These are phyloP conservation scores for Glyptemys insculpta DNA, from an alignment of 2,797 vertebrate species.

Conservation along the genomic window DNA sequence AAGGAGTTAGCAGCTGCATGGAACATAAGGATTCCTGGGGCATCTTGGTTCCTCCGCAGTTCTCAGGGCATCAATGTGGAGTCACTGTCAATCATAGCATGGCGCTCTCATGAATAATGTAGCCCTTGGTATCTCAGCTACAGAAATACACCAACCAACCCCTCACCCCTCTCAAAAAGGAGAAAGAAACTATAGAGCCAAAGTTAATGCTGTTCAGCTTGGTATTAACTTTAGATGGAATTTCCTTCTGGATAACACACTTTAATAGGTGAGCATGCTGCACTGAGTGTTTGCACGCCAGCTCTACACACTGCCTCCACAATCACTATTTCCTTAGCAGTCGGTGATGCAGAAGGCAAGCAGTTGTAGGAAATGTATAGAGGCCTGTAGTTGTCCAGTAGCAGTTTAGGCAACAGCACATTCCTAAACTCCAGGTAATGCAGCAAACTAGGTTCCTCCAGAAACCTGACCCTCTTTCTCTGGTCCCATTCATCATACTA, in stretches of 20 bases:
- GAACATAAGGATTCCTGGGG: too few relatives aligned
- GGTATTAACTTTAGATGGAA: not conserved
- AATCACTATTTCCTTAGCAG: fast-evolving
- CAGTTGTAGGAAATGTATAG: not conserved
- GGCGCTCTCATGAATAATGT: not conserved
- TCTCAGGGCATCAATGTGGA: not conserved
- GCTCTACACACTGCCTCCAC: not conserved
- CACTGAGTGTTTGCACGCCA: not conserved
- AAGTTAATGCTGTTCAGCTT: too few relatives aligned
- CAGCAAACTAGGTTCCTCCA: fast-evolving
- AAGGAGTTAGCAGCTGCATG: not conserved
- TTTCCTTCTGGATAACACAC: fast-evolving
- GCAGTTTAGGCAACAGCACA: too few relatives aligned
- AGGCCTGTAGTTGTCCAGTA: too few relatives aligned
- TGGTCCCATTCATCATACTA: not conserved
- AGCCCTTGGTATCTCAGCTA: fast-evolving
- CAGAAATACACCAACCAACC: fast-evolving
- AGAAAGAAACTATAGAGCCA: fast-evolving
- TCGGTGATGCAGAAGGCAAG: fast-evolving
- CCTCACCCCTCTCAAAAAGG: fast-evolving
- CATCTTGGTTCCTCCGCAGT: not conserved
- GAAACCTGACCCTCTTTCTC: not conserved
- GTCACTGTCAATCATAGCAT: not conserved
- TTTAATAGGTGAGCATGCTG: not conserved
- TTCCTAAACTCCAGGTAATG: not conserved